Percentiles rank a stretch among this genome's conserved stretches.
Evolutionary conservation across 2,888 invertebrate genomes (phyloP).

Genomic region (Ophioninae sp.): DNA sequence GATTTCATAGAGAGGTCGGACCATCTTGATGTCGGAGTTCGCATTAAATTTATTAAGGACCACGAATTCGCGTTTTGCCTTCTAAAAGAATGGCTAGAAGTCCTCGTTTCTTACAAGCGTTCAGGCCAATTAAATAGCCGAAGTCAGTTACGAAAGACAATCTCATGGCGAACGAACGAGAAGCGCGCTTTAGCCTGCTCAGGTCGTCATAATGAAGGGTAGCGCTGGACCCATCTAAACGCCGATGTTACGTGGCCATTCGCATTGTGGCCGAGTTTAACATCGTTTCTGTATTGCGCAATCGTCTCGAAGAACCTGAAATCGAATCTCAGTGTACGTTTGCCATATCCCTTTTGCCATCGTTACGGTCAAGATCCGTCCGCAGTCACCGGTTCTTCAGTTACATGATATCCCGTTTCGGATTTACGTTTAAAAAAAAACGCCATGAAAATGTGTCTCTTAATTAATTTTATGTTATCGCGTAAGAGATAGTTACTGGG

Average conservation of each 20-base stretch:
- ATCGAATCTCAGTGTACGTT: constrained; percentile 1
- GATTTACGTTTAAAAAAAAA: constrained; percentile 23
- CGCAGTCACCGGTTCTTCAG: constrained; percentile 25
- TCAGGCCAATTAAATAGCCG: no score
- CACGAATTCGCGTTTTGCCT: no score
- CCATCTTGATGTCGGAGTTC: no score
- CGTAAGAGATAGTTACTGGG: constrained; percentile 24
- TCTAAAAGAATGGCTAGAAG: no score
- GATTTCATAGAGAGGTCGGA: no score
- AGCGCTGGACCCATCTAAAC: no score
- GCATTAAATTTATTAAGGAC: no score
- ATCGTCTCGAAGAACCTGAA: constrained; percentile 33
- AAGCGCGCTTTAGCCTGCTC: no score
- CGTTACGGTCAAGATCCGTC: constrained; percentile 5
- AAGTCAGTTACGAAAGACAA: no score
- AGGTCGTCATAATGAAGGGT: no score
- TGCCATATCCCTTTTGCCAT: constrained; percentile 12
- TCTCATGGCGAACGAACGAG: no score
- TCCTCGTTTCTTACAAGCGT: no score
- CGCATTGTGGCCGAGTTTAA: background rate
- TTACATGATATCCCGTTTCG: constrained; percentile 43
- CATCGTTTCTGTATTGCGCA: constrained; percentile 9
- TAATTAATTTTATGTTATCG: constrained; percentile 47
- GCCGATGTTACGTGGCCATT: background rate
- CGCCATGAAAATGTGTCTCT: constrained; percentile 34